These are phyloP conservation scores for Zaprionus nigranus DNA, from an alignment of 1,140 invertebrate genomes.

Conservation along the genomic window DNA sequence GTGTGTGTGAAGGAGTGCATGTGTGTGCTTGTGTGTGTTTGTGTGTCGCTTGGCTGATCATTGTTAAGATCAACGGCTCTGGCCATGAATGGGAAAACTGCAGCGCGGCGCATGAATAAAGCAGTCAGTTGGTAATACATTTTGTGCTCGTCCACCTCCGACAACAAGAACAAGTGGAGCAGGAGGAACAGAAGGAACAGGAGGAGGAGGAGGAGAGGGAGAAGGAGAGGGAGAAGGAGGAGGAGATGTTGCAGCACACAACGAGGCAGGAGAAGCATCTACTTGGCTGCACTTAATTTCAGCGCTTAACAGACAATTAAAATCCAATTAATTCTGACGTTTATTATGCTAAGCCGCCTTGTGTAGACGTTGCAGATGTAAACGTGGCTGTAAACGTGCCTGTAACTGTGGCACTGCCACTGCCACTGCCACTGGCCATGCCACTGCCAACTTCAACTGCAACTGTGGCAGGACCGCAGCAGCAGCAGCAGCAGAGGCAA, in stretches of 20 bases:
- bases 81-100: slow-evolving; percentile 41
- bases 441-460: not conserved
- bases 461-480: not conserved
- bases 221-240: not conserved
- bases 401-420: slow-evolving; percentile 20
- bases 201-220: too few relatives aligned
- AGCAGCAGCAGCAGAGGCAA: not conserved
- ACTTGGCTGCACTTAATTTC: slow-evolving; percentile 81
- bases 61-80: slow-evolving; percentile 73
- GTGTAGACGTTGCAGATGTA: slow-evolving; percentile 45
- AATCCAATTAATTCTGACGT: slow-evolving; percentile 83
- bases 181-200: not conserved
- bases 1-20: slow-evolving; percentile 24
- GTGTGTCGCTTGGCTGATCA: slow-evolving; percentile 77
- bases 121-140: slow-evolving; percentile 77
- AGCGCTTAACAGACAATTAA: slow-evolving; percentile 83
- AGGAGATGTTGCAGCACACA: slow-evolving; percentile 2
- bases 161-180: slow-evolving; percentile 14
- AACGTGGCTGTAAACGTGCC: slow-evolving; percentile 29
- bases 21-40: slow-evolving; percentile 31
- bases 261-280: slow-evolving; percentile 50
- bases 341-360: slow-evolving; percentile 81
- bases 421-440: not conserved
- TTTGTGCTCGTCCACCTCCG: slow-evolving; percentile 38
- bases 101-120: slow-evolving; percentile 63